A percentile compares a stretch with the other conserved stretches of the same genome.
phyloP scores from a whole-genome alignment of 2,113 vertebrate genomes.

The Syrrhaptes paradoxus region DNA sequence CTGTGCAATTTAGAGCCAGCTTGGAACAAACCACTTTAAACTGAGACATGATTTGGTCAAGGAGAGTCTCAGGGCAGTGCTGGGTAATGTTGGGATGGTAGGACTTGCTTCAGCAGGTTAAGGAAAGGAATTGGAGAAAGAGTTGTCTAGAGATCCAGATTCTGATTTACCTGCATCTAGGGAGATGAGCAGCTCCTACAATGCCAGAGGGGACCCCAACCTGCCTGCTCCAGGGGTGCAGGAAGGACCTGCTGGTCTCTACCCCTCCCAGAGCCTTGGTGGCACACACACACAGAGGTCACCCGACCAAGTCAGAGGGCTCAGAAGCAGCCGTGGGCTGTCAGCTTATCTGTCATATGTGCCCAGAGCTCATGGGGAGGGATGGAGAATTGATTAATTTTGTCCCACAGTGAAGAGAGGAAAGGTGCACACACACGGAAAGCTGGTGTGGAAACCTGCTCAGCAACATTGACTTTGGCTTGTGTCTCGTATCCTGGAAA shows the following conservation, averaged over 20 bases:
- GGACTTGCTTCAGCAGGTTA: not conserved
- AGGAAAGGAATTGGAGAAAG: not conserved
- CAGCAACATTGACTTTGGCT: not conserved
- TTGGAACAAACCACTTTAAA: not conserved
- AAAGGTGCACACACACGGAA: not conserved
- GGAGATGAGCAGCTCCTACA: not conserved
- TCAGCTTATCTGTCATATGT: accelerated
- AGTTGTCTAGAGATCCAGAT: not conserved
- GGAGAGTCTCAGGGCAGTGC: accelerated
- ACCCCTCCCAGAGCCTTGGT: not conserved
- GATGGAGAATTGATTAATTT: not conserved
- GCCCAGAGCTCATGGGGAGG: not conserved
- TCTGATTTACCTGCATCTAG: not conserved
- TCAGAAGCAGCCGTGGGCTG: not conserved
- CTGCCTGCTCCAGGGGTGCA: not conserved
- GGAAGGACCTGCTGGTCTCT: not conserved
- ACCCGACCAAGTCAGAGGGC: not conserved
- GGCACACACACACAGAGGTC: not conserved
- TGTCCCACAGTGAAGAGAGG: not conserved
- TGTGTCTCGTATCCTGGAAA: not conserved
- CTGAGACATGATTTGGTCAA: not conserved
- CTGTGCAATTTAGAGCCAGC: not conserved
- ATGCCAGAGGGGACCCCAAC: not conserved
- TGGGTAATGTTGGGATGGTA: not conserved
- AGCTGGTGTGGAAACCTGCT: not conserved